These are phyloP conservation scores for Paratilapia polleni DNA, from an alignment of 2,113 vertebrate genomes.

Conservation along the genomic window DNA sequence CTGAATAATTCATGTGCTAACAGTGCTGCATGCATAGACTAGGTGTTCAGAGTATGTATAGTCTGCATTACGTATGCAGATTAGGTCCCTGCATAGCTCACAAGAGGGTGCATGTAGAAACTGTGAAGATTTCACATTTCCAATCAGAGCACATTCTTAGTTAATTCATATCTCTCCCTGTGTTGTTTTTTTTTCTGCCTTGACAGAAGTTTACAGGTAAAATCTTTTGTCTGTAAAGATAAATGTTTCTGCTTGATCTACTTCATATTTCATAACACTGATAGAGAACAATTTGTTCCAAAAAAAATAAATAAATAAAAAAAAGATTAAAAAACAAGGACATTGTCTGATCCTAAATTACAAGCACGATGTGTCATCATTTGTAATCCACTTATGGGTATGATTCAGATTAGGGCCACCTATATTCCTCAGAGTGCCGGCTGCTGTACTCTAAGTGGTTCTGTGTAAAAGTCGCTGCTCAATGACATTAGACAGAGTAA, in stretches of 20 bases:
- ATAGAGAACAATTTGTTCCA: too few relatives aligned
- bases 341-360: neutral
- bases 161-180: constrained; percentile 2
- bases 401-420: constrained; percentile 35
- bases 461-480: neutral
- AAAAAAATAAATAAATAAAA: too few relatives aligned
- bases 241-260: neutral
- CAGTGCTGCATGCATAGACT: neutral
- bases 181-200: neutral
- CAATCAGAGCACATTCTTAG: constrained; percentile 1
- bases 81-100: neutral
- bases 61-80: neutral
- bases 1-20: neutral
- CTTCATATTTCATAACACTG: neutral
- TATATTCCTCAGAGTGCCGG: neutral
- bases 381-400: constrained; percentile 22
- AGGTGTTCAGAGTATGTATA: neutral
- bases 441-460: neutral
- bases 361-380: neutral
- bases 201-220: neutral
- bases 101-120: neutral
- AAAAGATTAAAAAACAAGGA: too few relatives aligned
- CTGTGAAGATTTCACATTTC: neutral
- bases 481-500: constrained; percentile 19
- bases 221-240: neutral